A percentile compares a stretch with the other conserved stretches of the same genome.
Evolutionary conservation across 2,797 vertebrate species (phyloP).

Genomic region (Labroides dimidiatus): DNA sequence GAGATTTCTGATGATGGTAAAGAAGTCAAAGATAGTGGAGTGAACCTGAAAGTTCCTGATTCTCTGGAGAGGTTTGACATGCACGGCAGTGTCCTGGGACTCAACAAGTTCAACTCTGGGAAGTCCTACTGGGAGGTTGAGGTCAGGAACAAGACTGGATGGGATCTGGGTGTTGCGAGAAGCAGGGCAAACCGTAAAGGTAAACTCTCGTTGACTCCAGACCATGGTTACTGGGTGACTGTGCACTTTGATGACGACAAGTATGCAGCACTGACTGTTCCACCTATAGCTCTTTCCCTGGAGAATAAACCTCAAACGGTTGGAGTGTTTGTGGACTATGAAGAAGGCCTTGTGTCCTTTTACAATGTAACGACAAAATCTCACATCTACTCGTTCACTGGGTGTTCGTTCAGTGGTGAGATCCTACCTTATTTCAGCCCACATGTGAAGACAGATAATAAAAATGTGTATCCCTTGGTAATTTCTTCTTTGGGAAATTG

Average conservation of each 20-base stretch:
- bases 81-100: conserved; percentile 48
- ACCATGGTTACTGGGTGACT: conserved; percentile 60
- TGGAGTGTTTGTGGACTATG: conserved; percentile 67
- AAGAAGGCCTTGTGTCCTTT: conserved; percentile 66
- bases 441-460: conserved; percentile 31
- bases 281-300: conserved; percentile 3
- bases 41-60: conserved; percentile 5
- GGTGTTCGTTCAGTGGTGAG: conserved; percentile 39
- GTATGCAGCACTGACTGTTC: conserved; percentile 48
- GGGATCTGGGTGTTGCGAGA: conserved; percentile 65
- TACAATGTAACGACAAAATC: conserved; percentile 48
- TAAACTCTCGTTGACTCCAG: conserved; percentile 45
- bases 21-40: conserved; percentile 56
- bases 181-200: conserved; percentile 40
- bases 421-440: conserved; percentile 74
- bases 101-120: conserved; percentile 35
- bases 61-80: conserved; percentile 47
- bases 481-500: conserved; percentile 29
- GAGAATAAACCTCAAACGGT: conserved; percentile 53
- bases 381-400: conserved; percentile 62
- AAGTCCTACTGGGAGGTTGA: conserved; percentile 63
- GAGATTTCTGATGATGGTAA: conserved; percentile 47
- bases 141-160: conserved; percentile 48
- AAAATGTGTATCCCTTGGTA: conserved; percentile 56
- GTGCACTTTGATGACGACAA: conserved; percentile 56